A percentile compares a stretch with the other conserved stretches of the same genome.
These are phyloP conservation scores for Todus mexicanus DNA, from an alignment of 2,797 vertebrate species.

Conservation along the genomic window DNA sequence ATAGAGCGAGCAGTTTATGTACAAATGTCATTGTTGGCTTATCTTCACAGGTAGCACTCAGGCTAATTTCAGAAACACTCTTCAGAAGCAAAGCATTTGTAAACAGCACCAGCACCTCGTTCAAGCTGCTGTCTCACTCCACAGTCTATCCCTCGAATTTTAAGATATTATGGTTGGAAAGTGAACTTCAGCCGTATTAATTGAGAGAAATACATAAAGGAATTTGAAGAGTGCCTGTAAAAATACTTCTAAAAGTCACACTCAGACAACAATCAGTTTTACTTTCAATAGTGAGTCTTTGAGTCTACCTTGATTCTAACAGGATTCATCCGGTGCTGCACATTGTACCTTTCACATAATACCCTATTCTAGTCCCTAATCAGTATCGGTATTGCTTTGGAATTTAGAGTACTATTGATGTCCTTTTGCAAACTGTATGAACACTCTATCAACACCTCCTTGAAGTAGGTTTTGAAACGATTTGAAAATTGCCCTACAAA, in stretches of 20 bases:
- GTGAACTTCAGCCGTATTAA: background rate
- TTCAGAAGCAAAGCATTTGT: background rate
- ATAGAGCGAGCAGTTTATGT: background rate
- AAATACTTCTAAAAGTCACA: background rate
- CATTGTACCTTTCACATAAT: background rate
- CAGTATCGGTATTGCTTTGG: background rate
- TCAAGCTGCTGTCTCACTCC: background rate
- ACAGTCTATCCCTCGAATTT: background rate
- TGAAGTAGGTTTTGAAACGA: background rate
- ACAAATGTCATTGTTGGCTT: conserved; percentile 5
- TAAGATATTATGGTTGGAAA: background rate
- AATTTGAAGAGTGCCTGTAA: background rate
- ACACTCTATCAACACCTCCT: background rate
- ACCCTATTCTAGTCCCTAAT: background rate
- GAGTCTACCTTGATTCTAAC: background rate
- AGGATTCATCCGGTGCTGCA: background rate
- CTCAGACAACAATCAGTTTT: background rate
- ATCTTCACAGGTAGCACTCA: background rate
- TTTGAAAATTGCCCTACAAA: background rate
- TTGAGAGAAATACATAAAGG: background rate
- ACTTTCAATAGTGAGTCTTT: background rate
- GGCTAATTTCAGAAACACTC: conserved; percentile 10
- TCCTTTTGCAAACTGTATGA: background rate
- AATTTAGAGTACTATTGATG: background rate
- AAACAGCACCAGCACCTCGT: background rate